Conservation (phyloP, 2,888 invertebrate species). For the Lampropteryx suffumata region DNA sequence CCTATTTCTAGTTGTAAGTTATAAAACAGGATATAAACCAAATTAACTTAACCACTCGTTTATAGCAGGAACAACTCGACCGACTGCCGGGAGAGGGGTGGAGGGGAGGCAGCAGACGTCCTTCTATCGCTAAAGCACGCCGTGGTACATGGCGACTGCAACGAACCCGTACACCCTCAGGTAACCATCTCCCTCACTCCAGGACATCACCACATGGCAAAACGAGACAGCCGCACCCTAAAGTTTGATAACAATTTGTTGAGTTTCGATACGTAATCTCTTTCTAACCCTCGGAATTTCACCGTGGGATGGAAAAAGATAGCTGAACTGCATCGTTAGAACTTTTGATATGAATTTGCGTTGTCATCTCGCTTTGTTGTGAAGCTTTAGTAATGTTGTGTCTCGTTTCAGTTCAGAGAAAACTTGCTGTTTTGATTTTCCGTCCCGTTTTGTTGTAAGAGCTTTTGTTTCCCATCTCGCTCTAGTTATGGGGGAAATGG, state of each 20-base stretch:
- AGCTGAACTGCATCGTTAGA: not conserved
- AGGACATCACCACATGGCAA: not conserved
- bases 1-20: too few relatives aligned
- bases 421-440: not conserved
- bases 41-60: conserved; percentile 27
- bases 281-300: not conserved
- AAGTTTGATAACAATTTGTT: not conserved
- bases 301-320: not conserved
- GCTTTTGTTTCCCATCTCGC: conserved; percentile 2
- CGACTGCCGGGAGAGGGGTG: conserved; percentile 81
- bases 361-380: conserved; percentile 17
- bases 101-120: conserved; percentile 93
- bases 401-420: conserved; percentile 16
- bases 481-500: conserved; percentile 27
- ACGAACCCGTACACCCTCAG: conserved; percentile 79
- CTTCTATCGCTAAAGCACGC: conserved; percentile 93
- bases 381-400: not conserved
- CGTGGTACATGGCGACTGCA: conserved; percentile 90
- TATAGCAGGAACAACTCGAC: conserved; percentile 68
- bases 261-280: too few relatives aligned
- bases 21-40: too few relatives aligned
- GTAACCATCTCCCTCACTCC: conserved; percentile 58
- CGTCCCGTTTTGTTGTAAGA: conserved; percentile 1
- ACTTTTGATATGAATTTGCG: not conserved
- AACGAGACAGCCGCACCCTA: not conserved